Evolutionary conservation across 2,797 vertebrate species (phyloP).

Genomic region (Lepilemur ruficaudatus): DNA sequence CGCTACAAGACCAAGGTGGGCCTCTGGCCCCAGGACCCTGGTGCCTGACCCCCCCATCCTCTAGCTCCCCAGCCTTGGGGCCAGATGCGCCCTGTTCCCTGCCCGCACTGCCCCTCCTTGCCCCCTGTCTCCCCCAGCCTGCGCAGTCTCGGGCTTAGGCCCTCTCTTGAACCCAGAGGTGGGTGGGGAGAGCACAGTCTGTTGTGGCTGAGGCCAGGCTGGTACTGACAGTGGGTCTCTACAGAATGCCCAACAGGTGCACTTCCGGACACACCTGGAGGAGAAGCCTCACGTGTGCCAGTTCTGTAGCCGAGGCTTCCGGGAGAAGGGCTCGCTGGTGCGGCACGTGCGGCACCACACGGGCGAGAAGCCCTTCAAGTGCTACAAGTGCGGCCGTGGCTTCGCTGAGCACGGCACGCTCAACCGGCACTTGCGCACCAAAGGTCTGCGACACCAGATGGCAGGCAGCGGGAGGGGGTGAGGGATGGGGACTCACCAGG

Average conservation of each 20-base stretch:
- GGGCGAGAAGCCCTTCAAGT: slow-evolving; percentile 97
- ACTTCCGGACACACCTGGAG: slow-evolving; percentile 94
- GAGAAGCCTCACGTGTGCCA: slow-evolving; percentile 95
- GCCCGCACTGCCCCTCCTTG: not conserved
- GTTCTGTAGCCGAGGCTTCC: slow-evolving; percentile 93
- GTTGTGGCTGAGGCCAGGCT: not conserved
- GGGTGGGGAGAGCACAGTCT: not conserved
- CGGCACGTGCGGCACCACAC: slow-evolving; percentile 98
- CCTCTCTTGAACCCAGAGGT: not conserved
- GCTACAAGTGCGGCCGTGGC: slow-evolving; percentile 92
- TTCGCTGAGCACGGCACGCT: slow-evolving; percentile 98
- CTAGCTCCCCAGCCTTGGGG: not conserved
- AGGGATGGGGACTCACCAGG: fast-evolving
- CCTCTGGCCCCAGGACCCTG: not conserved
- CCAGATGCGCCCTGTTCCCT: not conserved
- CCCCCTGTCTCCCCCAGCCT: not conserved
- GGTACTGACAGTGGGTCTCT: not conserved
- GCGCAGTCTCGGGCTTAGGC: not conserved
- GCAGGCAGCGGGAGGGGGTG: fast-evolving
- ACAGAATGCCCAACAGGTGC: slow-evolving; percentile 97
- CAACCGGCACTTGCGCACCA: slow-evolving; percentile 95
- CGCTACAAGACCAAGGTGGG: slow-evolving; percentile 98
- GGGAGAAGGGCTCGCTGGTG: slow-evolving; percentile 97
- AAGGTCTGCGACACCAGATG: slow-evolving; percentile 86
- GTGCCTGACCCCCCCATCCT: not conserved